Percentiles rank a stretch among this genome's conserved stretches.
Conservation (phyloP, 2,113 vertebrate genomes). For the Myanophis thanlyinensis region DNA sequence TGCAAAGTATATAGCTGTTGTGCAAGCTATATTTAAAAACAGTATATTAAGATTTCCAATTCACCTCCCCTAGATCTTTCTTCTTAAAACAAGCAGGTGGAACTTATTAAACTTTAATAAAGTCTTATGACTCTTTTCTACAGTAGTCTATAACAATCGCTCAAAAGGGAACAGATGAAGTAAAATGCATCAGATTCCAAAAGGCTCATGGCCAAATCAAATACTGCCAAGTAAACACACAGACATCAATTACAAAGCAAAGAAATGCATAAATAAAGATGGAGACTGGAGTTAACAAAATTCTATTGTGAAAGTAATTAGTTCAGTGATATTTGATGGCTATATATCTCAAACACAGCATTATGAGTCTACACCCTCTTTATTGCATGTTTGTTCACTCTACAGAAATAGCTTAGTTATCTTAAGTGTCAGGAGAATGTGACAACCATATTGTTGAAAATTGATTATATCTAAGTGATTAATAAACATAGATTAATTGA, state of each 20-base stretch:
- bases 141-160: background rate
- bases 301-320: background rate
- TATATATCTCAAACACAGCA: background rate
- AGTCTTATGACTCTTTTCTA: conserved; percentile 18
- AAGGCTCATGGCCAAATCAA: conserved; percentile 28
- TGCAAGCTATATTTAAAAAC: background rate
- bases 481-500: background rate
- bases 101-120: conserved; percentile 46
- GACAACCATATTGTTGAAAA: background rate
- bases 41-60: background rate
- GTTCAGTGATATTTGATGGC: background rate
- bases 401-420: background rate
- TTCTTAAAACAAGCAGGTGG: conserved; percentile 14
- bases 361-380: background rate
- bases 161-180: conserved; percentile 36
- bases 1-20: background rate
- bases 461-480: background rate
- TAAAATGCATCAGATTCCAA: conserved; percentile 24
- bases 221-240: background rate
- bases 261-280: background rate
- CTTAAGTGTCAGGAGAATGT: background rate
- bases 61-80: background rate
- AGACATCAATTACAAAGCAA: background rate
- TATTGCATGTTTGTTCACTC: background rate
- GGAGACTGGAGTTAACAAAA: conserved; percentile 16